phyloP scores from a whole-genome alignment of 1,140 invertebrate species.

The Diuraphis noxia region DNA sequence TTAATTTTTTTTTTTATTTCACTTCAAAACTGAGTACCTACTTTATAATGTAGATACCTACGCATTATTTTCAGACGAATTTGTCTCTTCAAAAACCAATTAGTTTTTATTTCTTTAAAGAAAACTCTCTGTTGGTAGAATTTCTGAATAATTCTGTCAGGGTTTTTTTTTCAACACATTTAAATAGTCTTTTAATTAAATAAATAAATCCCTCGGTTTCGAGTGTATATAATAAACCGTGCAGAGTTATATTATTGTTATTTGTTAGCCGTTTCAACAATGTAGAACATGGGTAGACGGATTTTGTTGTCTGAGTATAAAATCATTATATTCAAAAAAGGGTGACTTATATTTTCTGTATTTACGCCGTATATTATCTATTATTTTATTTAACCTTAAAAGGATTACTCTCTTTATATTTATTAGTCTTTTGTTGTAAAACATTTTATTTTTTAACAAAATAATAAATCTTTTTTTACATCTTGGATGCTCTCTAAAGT shows the following conservation, averaged over 20 bases:
- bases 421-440: background rate
- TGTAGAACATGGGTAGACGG: background rate
- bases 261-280: background rate
- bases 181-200: background rate
- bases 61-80: background rate
- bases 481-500: background rate
- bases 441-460: background rate
- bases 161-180: background rate
- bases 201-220: background rate
- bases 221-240: background rate
- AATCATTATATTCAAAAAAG: background rate
- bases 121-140: background rate
- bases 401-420: slow-evolving; percentile 21
- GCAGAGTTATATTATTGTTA: background rate
- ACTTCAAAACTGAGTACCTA: background rate
- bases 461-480: slow-evolving; percentile 9
- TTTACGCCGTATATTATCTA: background rate
- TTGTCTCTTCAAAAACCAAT: slow-evolving; percentile 9
- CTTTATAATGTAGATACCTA: background rate
- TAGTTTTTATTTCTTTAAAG: background rate
- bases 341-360: background rate
- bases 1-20: background rate
- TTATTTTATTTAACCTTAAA: background rate
- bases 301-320: background rate
- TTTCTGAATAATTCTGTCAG: background rate